phyloP scores from a whole-genome alignment of 2,888 invertebrate genomes.

The Loripinus fragilis region DNA sequence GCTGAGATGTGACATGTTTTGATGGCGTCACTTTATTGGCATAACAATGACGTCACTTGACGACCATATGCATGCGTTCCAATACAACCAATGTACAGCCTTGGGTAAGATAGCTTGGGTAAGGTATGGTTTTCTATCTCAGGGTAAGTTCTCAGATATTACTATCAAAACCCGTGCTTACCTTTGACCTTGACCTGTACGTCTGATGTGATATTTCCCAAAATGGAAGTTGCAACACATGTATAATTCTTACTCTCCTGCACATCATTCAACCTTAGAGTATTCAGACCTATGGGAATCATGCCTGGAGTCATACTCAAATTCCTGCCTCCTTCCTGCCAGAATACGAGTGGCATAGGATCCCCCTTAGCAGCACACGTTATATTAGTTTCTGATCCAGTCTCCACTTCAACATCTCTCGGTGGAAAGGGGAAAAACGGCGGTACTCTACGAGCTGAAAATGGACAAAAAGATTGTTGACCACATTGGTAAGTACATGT shows the following conservation, averaged over 20 bases:
- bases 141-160: too few relatives aligned
- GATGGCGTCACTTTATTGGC: too few relatives aligned
- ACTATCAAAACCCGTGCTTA: slow-evolving; percentile 83
- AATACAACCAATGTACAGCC: too few relatives aligned
- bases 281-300: slow-evolving; percentile 88
- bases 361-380: slow-evolving; percentile 99
- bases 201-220: slow-evolving; percentile 93
- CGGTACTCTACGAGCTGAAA: slow-evolving; percentile 94
- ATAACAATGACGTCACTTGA: too few relatives aligned
- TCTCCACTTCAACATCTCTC: slow-evolving; percentile 88
- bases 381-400: slow-evolving; percentile 95
- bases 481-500: too few relatives aligned
- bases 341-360: slow-evolving; percentile 98
- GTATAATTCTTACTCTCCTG: slow-evolving; percentile 98
- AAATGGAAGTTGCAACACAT: slow-evolving; percentile 96
- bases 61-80: too few relatives aligned
- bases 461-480: too few relatives aligned
- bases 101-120: too few relatives aligned
- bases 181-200: slow-evolving; percentile 98
- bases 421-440: slow-evolving; percentile 98
- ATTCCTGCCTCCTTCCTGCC: slow-evolving; percentile 85
- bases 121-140: too few relatives aligned
- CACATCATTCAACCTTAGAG: slow-evolving; percentile 93
- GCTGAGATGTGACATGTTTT: too few relatives aligned
- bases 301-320: slow-evolving; percentile 90